Evolutionary conservation across 2,113 vertebrate genomes (phyloP).

Genomic region (Cettia cetti): DNA sequence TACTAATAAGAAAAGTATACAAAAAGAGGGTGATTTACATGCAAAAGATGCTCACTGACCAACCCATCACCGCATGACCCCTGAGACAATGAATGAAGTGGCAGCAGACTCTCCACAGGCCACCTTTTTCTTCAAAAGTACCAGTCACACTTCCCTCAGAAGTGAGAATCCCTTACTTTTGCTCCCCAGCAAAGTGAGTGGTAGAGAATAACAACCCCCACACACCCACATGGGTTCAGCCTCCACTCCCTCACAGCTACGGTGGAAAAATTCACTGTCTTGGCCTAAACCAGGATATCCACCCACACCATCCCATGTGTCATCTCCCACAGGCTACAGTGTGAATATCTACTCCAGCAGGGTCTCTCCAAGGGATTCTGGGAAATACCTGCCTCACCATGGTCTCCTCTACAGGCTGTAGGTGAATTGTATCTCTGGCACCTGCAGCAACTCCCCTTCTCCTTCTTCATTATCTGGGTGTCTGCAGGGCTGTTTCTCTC

Average conservation of each 20-base stretch:
- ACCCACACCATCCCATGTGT: background rate
- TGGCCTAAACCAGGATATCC: background rate
- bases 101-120: accelerated
- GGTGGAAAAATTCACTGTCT: background rate
- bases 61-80: accelerated
- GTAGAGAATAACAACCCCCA: background rate
- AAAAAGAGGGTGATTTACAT: background rate
- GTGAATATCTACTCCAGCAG: background rate
- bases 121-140: background rate
- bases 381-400: background rate
- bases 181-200: accelerated
- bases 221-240: accelerated
- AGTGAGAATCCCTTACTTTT: too few species aligned
- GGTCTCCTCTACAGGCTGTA: background rate
- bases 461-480: background rate
- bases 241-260: accelerated
- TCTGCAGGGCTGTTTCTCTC: background rate
- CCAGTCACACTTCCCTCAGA: accelerated
- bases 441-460: background rate
- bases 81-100: background rate
- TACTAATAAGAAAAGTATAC: background rate
- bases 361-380: background rate
- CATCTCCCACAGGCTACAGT: background rate
- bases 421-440: background rate
- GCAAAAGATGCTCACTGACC: background rate